Evolutionary conservation across 2,888 invertebrate species (phyloP).

Genomic region (Agriopis leucophaearia): DNA sequence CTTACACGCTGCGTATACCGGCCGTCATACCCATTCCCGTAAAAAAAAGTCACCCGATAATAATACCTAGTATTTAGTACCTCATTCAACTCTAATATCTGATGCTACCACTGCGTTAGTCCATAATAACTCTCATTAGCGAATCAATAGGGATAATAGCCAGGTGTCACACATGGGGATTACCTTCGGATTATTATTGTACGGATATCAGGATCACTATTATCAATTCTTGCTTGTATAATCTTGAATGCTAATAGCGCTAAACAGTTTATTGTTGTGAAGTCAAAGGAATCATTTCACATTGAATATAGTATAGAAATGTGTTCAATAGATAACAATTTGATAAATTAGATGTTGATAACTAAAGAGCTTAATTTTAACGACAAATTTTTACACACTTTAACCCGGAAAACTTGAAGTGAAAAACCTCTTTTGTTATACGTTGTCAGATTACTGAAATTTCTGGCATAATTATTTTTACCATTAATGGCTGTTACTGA

Average conservation of each 20-base stretch:
- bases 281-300: slow-evolving; percentile 4
- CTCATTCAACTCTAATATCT: not conserved
- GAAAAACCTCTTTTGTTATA: too few species aligned
- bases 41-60: not conserved
- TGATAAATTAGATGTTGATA: not conserved
- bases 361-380: not conserved
- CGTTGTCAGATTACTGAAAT: too few species aligned
- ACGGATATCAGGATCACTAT: slow-evolving; percentile 4
- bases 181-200: slow-evolving; percentile 14
- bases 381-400: not conserved
- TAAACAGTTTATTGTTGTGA: slow-evolving; percentile 11
- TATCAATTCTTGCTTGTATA: slow-evolving; percentile 18
- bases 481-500: too few species aligned
- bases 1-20: too few species aligned
- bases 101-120: not conserved
- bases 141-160: slow-evolving; percentile 17
- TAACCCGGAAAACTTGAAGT: too few species aligned
- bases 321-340: not conserved
- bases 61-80: not conserved
- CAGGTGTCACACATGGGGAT: slow-evolving; percentile 17
- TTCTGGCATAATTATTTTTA: too few species aligned
- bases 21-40: too few species aligned
- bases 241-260: slow-evolving; percentile 12
- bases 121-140: slow-evolving; percentile 11
- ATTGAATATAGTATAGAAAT: slow-evolving; percentile 1